Percentiles rank a stretch among this genome's conserved stretches.
These are phyloP conservation scores for Cherax destructor DNA, from an alignment of 1,140 invertebrate species.

Conservation along the genomic window DNA sequence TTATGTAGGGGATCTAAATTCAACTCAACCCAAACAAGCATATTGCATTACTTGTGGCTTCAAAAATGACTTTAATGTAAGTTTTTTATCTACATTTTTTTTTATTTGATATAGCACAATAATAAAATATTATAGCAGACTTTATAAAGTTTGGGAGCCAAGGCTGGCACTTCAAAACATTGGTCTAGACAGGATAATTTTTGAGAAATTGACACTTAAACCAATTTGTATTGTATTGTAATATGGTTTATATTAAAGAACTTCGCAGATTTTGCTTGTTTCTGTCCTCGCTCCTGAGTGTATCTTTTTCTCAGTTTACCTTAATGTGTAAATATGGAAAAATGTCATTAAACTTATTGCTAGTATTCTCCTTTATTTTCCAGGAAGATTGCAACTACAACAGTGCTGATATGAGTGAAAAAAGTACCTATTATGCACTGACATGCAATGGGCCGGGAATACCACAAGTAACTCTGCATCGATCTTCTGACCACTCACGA, in stretches of 20 bases:
- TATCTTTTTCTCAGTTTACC: too few species aligned
- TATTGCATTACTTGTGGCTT: constrained; percentile 74
- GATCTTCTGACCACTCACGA: constrained; percentile 52
- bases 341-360: not conserved
- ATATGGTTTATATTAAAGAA: too few species aligned
- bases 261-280: too few species aligned
- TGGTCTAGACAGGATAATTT: too few species aligned
- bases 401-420: constrained; percentile 81
- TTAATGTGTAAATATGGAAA: too few species aligned
- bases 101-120: too few species aligned
- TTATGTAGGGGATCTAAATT: constrained; percentile 74
- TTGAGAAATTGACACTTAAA: too few species aligned
- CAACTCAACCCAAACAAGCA: constrained; percentile 52
- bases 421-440: constrained; percentile 82
- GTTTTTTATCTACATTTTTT: not conserved
- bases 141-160: too few species aligned
- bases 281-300: too few species aligned
- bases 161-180: too few species aligned
- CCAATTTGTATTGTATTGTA: too few species aligned
- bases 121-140: too few species aligned
- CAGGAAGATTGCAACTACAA: constrained; percentile 80
- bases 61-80: constrained; percentile 70
- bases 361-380: not conserved
- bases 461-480: constrained; percentile 76
- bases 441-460: constrained; percentile 85